phyloP scores from a whole-genome alignment of 2,797 vertebrate species.

The Myotis findleyi region DNA sequence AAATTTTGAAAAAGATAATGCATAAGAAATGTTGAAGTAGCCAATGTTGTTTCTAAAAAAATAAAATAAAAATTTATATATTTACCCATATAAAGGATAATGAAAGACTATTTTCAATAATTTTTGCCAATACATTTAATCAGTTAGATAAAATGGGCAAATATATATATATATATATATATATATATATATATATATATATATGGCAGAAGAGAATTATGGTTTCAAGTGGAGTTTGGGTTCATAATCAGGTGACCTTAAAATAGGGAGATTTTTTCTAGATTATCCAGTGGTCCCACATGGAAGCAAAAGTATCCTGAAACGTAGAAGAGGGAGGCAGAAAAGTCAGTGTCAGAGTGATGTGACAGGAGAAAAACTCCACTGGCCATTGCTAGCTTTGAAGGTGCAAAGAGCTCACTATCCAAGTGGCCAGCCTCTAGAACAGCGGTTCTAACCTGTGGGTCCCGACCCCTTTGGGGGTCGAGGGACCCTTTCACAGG shows the following conservation, averaged over 20 bases:
- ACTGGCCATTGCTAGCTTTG: not conserved
- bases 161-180: not conserved
- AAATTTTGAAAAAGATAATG: not conserved
- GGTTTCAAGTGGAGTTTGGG: not conserved
- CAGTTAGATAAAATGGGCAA: conserved; percentile 10
- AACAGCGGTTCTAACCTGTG: not conserved
- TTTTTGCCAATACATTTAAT: conserved; percentile 23
- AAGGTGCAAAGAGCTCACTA: not conserved
- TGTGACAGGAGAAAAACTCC: not conserved
- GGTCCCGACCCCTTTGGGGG: too few relatives aligned
- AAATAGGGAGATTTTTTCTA: not conserved
- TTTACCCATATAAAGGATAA: not conserved
- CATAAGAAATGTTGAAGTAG: not conserved
- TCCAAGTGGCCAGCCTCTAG: not conserved
- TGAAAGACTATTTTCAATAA: not conserved
- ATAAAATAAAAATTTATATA: not conserved
- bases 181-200: not conserved
- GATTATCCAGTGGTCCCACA: not conserved
- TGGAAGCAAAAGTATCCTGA: not conserved
- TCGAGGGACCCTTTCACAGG: too few relatives aligned
- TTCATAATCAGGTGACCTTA: not conserved
- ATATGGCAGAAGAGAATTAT: not conserved
- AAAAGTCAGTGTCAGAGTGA: not conserved
- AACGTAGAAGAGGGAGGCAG: not conserved
- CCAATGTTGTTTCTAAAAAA: not conserved